Evolutionary conservation across 2,113 vertebrate genomes (phyloP).

Genomic region (Rattus norvegicus): DNA sequence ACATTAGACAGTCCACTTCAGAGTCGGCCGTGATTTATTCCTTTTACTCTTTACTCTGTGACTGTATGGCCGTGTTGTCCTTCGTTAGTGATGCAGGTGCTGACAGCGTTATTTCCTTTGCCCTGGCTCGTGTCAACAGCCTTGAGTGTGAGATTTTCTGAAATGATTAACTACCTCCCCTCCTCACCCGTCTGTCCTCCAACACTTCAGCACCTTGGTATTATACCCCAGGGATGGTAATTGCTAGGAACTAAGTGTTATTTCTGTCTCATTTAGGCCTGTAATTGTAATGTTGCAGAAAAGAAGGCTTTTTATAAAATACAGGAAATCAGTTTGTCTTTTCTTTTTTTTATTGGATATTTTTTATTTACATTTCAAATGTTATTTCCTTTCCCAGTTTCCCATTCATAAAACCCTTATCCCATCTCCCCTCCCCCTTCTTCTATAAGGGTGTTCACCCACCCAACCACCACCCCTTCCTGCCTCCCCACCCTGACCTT

Average conservation of each 20-base stretch:
- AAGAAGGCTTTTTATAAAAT: neutral
- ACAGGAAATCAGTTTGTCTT: neutral
- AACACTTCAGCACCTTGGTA: neutral
- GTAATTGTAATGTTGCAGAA: neutral
- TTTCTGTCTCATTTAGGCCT: neutral
- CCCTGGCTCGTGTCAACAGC: conserved; percentile 62
- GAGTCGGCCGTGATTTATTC: conserved; percentile 63
- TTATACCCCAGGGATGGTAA: neutral
- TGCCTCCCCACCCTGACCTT: too few species aligned
- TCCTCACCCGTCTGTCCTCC: neutral
- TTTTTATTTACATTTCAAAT: too few species aligned
- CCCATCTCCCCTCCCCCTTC: too few species aligned
- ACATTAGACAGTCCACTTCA: conserved; percentile 47
- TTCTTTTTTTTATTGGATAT: too few species aligned
- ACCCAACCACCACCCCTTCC: too few species aligned
- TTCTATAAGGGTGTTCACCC: too few species aligned
- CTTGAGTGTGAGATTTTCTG: conserved; percentile 59
- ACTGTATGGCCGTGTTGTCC: neutral
- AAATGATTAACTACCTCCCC: conserved; percentile 60
- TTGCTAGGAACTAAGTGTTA: neutral
- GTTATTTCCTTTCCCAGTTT: too few species aligned
- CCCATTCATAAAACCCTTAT: too few species aligned
- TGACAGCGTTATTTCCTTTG: conserved; percentile 69
- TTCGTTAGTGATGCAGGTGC: conserved; percentile 68
- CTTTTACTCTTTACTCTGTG: conserved; percentile 32